phyloP scores from a whole-genome alignment of 53 echinoderm and acorn worm genomes.

The Apostichopus leukothele region DNA sequence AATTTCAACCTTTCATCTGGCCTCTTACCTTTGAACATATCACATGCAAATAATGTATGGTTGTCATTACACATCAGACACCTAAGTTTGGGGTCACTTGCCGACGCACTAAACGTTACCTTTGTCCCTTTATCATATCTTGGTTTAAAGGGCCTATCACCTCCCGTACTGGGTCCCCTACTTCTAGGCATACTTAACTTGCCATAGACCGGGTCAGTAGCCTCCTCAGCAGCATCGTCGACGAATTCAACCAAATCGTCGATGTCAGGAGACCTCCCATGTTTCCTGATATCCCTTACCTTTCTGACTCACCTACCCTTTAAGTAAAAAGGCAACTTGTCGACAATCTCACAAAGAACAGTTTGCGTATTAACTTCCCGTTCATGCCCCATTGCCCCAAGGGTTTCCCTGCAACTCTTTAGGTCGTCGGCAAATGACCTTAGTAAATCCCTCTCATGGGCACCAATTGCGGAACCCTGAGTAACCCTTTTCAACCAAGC shows the following conservation, averaged over 20 bases:
- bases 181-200: constrained; percentile 1
- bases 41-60: constrained; percentile 51
- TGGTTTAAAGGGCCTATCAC: not conserved
- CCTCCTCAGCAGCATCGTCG: constrained; percentile 1
- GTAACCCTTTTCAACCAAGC: constrained; percentile 48
- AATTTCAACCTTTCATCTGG: too few species aligned
- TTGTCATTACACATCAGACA: constrained; percentile 7
- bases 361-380: constrained; percentile 10
- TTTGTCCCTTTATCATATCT: not conserved
- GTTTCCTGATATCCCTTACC: constrained; percentile 2
- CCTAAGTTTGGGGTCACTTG: too few species aligned
- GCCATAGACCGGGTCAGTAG: too few species aligned
- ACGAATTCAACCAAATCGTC: constrained; percentile 9
- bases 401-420: constrained; percentile 44
- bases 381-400: constrained; percentile 50
- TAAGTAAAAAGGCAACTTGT: too few species aligned
- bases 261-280: not conserved
- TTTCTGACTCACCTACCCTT: constrained; percentile 35
- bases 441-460: constrained; percentile 13
- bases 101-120: too few species aligned
- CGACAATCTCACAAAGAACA: not conserved
- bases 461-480: constrained; percentile 4
- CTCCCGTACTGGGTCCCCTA: not conserved
- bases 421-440: constrained; percentile 57
- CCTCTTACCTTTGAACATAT: constrained; percentile 42